Evolutionary conservation across 2,113 vertebrate genomes (phyloP), one percentile per base, ranked within the genome.

Genomic region (Polyodon spathula): DNA sequence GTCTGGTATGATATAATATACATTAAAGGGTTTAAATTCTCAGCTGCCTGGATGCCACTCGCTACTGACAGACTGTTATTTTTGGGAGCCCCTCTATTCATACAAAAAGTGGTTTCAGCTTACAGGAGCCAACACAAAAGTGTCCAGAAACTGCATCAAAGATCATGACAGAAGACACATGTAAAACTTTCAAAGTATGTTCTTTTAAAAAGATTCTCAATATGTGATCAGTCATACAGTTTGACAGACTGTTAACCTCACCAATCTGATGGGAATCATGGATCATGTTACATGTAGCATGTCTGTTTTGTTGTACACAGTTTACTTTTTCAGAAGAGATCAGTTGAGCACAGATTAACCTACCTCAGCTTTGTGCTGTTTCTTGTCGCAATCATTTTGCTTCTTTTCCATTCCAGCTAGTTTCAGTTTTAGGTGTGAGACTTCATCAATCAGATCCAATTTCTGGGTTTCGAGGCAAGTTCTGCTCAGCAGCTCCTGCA

Each of bases 301-400:
- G 27, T 27, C 27, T 27, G 27, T 27, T 27, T 27, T 27, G 27
- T 27, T 27, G 27, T 27, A 27, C 27, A 27, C 27, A 27, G 27
- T 27, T 27, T 3, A 27, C 2, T 27, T 27, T 27, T 27, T 27
- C 27, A 27, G 27, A 27, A 27, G 27, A 27, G 27, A 27, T 27
- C 27, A 27, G 27, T 27, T 27, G 27, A 27, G 27, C 27, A 27
- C 3, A 27, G 27, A 27, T 27, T 1, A 27, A 27, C 27, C 27
- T 81, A 97, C 96, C 92, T 98, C 95, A 58, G 93, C 95, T 84
- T 96, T 97, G 68, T 86, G 93, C 69, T 96, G 91, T 60, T 92
- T 92, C 65, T 97, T 93, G 46, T 87, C 83, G 8, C 86, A 86
- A 54, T 92, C 88, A 62, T 67, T 78, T 66, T 91, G 91, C 61